A percentile compares a stretch with the other conserved stretches of the same genome.
Evolutionary conservation across 2,888 invertebrate species (phyloP).

Genomic region (Neria commutata): DNA sequence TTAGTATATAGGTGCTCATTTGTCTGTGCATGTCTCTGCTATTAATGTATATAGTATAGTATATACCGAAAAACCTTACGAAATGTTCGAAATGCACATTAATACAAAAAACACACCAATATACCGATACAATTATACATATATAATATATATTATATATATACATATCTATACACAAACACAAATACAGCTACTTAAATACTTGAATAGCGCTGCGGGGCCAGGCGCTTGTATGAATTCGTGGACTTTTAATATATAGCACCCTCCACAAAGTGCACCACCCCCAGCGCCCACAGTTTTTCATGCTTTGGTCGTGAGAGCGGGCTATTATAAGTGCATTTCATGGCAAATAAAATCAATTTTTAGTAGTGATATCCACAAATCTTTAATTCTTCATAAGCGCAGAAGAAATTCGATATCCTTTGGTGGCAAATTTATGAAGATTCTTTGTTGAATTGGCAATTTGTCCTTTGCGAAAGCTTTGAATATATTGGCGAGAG

Average conservation of each 20-base stretch:
- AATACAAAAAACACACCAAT: not conserved
- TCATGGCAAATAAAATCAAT: not conserved
- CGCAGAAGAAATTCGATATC: too few relatives aligned
- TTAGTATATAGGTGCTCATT: conserved; percentile 1
- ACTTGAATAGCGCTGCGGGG: not conserved
- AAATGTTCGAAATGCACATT: not conserved
- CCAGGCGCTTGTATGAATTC: not conserved
- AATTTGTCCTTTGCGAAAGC: too few relatives aligned
- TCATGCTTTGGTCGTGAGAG: not conserved
- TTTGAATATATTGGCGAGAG: too few relatives aligned
- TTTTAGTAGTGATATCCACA: not conserved
- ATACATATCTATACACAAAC: not conserved
- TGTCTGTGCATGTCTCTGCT: not conserved
- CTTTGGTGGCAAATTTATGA: too few relatives aligned
- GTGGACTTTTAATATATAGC: conserved; percentile 1
- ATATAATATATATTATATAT: not conserved
- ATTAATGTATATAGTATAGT: not conserved
- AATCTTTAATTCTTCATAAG: too few relatives aligned
- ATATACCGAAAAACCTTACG: conserved; percentile 2
- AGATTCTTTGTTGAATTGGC: too few relatives aligned
- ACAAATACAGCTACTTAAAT: not conserved
- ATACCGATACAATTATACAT: not conserved
- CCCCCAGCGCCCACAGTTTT: too few relatives aligned
- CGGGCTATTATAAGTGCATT: not conserved
- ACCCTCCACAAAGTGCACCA: not conserved